These are phyloP conservation scores for Dicerorhinus sumatrensis DNA, from an alignment of 2,113 vertebrate genomes.

Conservation along the genomic window DNA sequence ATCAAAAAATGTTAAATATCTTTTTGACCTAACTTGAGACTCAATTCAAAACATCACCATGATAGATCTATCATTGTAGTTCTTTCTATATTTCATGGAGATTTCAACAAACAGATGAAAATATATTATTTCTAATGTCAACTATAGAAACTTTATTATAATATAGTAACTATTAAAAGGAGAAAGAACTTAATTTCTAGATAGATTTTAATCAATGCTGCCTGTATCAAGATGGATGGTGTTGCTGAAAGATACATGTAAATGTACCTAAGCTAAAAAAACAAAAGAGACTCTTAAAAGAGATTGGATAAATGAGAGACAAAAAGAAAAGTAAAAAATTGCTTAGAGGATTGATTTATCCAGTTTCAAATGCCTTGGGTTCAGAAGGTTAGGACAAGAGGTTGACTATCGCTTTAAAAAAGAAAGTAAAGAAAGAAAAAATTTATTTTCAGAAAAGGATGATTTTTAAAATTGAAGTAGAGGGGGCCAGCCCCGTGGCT, in stretches of 20 bases:
- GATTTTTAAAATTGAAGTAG: background rate
- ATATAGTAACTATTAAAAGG: background rate
- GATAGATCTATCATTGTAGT: background rate
- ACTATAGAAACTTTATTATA: background rate
- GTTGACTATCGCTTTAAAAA: background rate
- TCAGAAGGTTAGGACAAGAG: constrained; percentile 9
- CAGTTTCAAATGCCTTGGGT: background rate
- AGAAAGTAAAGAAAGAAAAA: background rate
- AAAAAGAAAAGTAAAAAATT: background rate
- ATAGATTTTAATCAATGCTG: background rate
- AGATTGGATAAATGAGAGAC: background rate
- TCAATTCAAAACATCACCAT: background rate
- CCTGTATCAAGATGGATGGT: background rate
- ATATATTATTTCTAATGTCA: background rate
- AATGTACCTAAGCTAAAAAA: background rate
- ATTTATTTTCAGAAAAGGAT: background rate
- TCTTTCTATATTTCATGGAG: constrained; percentile 5
- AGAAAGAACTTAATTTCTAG: constrained; percentile 12
- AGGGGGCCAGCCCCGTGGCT: background rate
- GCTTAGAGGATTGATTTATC: background rate
- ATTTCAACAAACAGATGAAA: constrained; percentile 41
- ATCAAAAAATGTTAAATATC: constrained; percentile 7
- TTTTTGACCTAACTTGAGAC: background rate
- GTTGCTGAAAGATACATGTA: background rate
- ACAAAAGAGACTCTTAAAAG: background rate